phyloP scores from a whole-genome alignment of 1,140 invertebrate genomes.

The Drosophila rhopaloa region DNA sequence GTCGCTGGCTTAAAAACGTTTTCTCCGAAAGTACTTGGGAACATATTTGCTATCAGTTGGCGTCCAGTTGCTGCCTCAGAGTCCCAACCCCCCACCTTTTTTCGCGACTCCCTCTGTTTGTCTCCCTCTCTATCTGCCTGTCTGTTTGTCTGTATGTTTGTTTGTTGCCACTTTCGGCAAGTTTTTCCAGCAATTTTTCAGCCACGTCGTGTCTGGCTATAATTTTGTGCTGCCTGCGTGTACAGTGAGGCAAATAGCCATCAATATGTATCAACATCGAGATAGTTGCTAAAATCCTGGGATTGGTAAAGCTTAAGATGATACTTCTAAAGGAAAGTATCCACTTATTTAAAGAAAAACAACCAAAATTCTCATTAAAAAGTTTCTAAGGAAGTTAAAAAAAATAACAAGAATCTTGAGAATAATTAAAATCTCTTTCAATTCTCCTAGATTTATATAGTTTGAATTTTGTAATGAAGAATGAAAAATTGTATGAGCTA shows the following conservation, averaged over 20 bases:
- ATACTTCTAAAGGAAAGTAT: no score
- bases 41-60: conserved; percentile 82
- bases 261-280: not conserved
- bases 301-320: no score
- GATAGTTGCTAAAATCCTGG: no score
- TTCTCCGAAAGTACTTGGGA: conserved; percentile 76
- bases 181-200: conserved; percentile 65
- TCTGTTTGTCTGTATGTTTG: conserved; percentile 49
- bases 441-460: no score
- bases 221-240: conserved; percentile 49
- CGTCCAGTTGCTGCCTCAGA: conserved; percentile 72
- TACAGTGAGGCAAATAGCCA: not conserved
- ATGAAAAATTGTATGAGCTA: no score
- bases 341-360: no score
- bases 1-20: conserved; percentile 78
- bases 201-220: conserved; percentile 71
- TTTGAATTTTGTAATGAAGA: no score
- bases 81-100: not conserved
- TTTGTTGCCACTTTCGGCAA: conserved; percentile 67
- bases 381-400: no score
- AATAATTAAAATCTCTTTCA: no score
- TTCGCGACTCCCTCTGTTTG: conserved; percentile 11
- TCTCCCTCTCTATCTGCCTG: conserved; percentile 18
- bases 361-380: no score
- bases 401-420: no score